Evolutionary conservation across 2,113 vertebrate species (phyloP).

Genomic region (Aythya baeri): DNA sequence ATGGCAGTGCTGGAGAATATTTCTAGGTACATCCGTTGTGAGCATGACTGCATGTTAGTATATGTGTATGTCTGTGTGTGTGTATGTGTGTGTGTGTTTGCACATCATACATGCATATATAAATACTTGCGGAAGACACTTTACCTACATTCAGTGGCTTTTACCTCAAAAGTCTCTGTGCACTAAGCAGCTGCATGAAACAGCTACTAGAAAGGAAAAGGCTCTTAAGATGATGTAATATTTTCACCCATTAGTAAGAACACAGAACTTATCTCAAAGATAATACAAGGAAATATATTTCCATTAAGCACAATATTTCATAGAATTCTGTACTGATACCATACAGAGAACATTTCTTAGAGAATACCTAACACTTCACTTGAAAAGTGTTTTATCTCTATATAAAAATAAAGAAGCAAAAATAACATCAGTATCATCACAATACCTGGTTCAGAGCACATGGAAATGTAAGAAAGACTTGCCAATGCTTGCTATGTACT

Average conservation of each 20-base stretch:
- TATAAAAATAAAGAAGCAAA: neutral
- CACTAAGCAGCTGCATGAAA: conserved; percentile 3
- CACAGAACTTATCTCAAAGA: conserved; percentile 48
- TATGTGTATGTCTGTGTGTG: neutral
- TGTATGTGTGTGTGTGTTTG: no score
- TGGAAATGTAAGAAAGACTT: neutral
- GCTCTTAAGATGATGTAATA: neutral
- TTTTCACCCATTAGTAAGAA: conserved; percentile 9
- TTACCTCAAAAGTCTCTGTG: conserved; percentile 2
- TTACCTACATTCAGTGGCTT: conserved; percentile 38
- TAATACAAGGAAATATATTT: conserved; percentile 71
- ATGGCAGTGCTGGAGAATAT: conserved; percentile 21
- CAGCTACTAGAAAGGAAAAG: conserved; percentile 55
- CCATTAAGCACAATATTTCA: conserved; percentile 67
- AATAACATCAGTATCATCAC: neutral
- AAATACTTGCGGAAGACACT: conserved; percentile 44
- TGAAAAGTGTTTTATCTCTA: neutral
- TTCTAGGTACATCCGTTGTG: conserved; percentile 81
- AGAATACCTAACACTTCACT: neutral
- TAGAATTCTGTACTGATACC: conserved; percentile 39
- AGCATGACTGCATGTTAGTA: neutral
- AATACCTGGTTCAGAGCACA: neutral
- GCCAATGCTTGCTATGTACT: neutral
- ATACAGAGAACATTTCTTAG: neutral
- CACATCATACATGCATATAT: neutral